phyloP scores from a whole-genome alignment of 2,113 vertebrate species.

The Poeciliopsis turrubarensis region DNA sequence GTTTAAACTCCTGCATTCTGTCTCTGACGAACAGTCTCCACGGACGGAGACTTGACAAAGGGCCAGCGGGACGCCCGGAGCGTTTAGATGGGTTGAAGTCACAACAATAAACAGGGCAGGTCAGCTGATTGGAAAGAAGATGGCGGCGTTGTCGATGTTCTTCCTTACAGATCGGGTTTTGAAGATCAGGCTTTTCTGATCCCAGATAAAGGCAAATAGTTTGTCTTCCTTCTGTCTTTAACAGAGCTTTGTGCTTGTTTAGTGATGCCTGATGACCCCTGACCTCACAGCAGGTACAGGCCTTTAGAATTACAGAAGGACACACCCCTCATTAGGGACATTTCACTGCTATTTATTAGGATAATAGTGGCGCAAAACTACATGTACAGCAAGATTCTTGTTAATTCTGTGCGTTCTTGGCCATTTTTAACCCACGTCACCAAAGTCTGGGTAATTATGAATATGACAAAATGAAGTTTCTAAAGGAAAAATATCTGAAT shows the following conservation, averaged over 20 bases:
- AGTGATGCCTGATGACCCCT: neutral
- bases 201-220: too few species aligned
- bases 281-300: neutral
- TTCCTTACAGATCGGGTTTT: constrained; percentile 7
- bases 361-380: neutral
- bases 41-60: neutral
- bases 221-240: constrained; percentile 58
- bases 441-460: neutral
- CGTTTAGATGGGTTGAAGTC: neutral
- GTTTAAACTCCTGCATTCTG: neutral
- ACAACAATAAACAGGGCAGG: neutral
- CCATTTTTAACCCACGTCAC: too few species aligned
- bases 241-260: constrained; percentile 7
- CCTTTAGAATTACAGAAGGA: neutral
- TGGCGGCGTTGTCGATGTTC: neutral
- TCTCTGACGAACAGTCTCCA: neutral
- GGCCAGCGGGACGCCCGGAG: neutral
- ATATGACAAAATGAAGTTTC: neutral
- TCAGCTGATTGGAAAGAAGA: neutral
- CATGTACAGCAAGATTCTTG: neutral
- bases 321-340: constrained; percentile 13
- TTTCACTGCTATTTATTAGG: constrained; percentile 28
- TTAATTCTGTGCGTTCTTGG: too few species aligned
- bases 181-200: constrained; percentile 2
- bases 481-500: neutral